Conservation (phyloP, 2,797 vertebrate species). For the Momotus momota region DNA sequence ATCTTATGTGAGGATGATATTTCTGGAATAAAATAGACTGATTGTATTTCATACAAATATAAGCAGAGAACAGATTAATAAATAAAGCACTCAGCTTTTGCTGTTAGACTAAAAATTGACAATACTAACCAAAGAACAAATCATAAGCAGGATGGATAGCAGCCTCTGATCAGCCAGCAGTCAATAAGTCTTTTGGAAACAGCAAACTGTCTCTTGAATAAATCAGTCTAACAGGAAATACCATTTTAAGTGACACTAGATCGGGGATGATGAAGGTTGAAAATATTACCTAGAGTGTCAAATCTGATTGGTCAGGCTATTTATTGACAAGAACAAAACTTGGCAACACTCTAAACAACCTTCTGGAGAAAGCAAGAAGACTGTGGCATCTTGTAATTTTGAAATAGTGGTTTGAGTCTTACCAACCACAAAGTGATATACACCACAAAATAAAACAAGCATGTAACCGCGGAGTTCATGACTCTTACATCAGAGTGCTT, state of each 20-base stretch:
- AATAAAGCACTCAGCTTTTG: background rate
- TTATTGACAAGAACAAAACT: background rate
- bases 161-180: background rate
- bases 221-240: background rate
- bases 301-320: background rate
- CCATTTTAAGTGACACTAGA: background rate
- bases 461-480: background rate
- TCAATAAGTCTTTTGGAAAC: background rate
- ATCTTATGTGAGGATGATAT: background rate
- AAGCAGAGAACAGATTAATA: background rate
- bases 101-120: background rate
- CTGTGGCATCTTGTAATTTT: background rate
- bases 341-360: fast-evolving
- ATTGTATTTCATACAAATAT: background rate
- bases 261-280: background rate
- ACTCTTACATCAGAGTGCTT: background rate
- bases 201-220: background rate
- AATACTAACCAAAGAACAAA: background rate
- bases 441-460: background rate
- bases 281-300: background rate
- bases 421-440: background rate
- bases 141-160: background rate
- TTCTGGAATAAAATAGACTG: background rate
- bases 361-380: background rate
- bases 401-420: background rate